Evolutionary conservation across 2,113 vertebrate genomes (phyloP).

Genomic region (Coptodon bakossiorum): DNA sequence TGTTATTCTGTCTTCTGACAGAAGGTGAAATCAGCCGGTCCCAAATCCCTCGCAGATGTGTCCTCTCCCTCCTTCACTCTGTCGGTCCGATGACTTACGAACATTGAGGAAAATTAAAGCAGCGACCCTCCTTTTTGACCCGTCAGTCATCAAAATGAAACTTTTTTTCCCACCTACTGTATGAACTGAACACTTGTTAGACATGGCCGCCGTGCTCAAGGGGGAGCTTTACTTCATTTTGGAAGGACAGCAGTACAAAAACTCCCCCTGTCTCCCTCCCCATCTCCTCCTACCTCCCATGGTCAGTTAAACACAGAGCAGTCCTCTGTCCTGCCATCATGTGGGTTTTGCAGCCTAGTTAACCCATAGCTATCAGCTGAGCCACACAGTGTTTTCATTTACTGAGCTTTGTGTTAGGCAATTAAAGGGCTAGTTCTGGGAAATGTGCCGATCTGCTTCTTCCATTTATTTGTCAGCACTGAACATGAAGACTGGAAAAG

Average conservation of each 20-base stretch:
- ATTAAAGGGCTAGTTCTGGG: background rate
- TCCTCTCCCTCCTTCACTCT: background rate
- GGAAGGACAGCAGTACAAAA: constrained; percentile 16
- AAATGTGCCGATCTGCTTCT: background rate
- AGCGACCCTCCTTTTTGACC: background rate
- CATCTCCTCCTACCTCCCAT: constrained; percentile 34
- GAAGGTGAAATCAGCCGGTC: background rate
- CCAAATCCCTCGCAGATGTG: background rate
- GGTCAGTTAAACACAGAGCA: constrained; percentile 37
- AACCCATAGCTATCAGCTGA: constrained; percentile 30
- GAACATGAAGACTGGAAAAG: background rate
- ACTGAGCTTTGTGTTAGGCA: background rate
- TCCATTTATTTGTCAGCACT: background rate
- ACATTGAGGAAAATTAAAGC: background rate
- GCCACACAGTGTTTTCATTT: background rate
- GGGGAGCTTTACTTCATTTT: background rate
- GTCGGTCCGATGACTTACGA: background rate
- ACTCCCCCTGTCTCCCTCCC: constrained; percentile 24
- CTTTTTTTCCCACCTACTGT: background rate
- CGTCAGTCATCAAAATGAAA: background rate
- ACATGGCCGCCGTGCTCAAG: background rate
- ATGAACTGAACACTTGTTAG: background rate
- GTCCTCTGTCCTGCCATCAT: constrained; percentile 42
- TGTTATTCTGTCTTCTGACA: background rate
- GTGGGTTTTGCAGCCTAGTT: constrained; percentile 36